Conservation (phyloP, 2,797 vertebrate species). For the Lacerta bilineata region DNA sequence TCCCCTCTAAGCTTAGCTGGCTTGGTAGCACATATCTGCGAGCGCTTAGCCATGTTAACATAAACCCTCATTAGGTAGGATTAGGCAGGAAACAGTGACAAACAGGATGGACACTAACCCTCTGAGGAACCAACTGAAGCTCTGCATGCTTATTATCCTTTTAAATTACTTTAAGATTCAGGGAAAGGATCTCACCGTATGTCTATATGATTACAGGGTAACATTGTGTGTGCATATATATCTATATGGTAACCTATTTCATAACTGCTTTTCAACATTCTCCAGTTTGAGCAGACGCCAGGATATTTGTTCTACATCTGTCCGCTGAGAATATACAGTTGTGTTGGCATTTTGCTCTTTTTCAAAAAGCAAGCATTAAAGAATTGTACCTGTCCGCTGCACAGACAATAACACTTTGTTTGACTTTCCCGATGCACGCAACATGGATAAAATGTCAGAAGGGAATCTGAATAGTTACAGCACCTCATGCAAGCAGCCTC, state of each 20-base stretch:
- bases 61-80: conserved; percentile 97
- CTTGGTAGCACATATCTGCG: conserved; percentile 85
- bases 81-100: conserved; percentile 91
- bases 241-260: conserved; percentile 68
- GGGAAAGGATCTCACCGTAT: conserved; percentile 59
- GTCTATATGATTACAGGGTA: conserved; percentile 62
- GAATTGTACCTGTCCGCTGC: neutral
- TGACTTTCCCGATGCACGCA: neutral
- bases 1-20: conserved; percentile 89
- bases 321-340: neutral
- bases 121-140: conserved; percentile 83
- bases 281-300: neutral
- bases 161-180: conserved; percentile 83
- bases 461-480: neutral
- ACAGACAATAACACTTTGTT: neutral
- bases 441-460: too few relatives aligned
- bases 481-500: neutral
- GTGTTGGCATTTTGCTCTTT: neutral
- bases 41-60: conserved; percentile 97
- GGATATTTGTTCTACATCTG: conserved; percentile 14
- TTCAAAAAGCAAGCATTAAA: neutral
- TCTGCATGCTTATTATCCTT: conserved; percentile 87
- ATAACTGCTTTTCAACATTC: conserved; percentile 60
- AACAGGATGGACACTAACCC: conserved; percentile 92
- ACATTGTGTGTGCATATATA: conserved; percentile 58